phyloP scores from a whole-genome alignment of 2,888 invertebrate species.

The Mantis religiosa region DNA sequence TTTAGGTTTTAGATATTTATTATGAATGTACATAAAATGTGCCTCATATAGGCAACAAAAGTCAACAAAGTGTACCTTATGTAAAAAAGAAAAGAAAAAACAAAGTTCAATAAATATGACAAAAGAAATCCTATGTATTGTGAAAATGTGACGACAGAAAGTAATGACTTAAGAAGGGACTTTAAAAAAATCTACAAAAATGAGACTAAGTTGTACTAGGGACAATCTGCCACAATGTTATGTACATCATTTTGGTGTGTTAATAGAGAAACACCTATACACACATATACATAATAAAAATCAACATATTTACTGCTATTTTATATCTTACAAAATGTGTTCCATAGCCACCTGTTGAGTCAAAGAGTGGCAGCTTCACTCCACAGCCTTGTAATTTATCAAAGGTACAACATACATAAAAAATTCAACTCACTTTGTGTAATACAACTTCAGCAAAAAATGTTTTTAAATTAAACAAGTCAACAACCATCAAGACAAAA shows the following conservation, averaged over 20 bases:
- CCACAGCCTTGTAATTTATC: not conserved
- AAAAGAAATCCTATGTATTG: not conserved
- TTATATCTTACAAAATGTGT: not conserved
- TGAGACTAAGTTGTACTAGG: not conserved
- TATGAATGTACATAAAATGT: not conserved
- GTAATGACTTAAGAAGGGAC: not conserved
- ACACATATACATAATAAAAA: not conserved
- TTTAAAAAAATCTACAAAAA: not conserved
- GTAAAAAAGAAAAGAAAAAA: not conserved
- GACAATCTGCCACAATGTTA: not conserved
- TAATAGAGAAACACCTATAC: not conserved
- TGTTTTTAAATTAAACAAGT: not conserved
- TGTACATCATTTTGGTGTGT: not conserved
- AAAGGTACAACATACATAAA: not conserved
- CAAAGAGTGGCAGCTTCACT: not conserved
- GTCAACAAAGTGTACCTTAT: not conserved
- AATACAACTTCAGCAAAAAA: not conserved
- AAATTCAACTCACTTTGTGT: not conserved
- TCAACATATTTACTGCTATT: not conserved
- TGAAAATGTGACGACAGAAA: not conserved
- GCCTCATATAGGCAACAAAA: not conserved
- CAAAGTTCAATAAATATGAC: not conserved
- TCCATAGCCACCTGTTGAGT: not conserved
- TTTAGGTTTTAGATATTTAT: not conserved
- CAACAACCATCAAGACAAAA: not conserved